Percentiles rank a stretch among this genome's conserved stretches.
These are phyloP conservation scores for Teleopsis dalmanni DNA, from an alignment of 1,140 invertebrate species.

Conservation along the genomic window DNA sequence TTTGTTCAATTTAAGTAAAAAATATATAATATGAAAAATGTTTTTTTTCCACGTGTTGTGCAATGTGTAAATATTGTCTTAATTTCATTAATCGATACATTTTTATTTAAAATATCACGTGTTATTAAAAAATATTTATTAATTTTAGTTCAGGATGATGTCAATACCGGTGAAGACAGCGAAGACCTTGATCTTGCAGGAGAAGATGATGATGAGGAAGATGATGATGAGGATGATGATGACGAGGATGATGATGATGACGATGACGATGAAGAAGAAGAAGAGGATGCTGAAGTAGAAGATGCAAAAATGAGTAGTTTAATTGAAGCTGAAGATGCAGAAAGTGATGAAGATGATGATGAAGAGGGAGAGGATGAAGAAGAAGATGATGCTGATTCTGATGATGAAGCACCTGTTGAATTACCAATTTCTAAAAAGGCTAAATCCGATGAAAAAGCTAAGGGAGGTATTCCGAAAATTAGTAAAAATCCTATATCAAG, in stretches of 20 bases:
- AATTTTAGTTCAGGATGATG: too few species aligned
- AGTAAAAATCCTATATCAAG: conserved; percentile 13
- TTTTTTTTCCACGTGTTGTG: too few species aligned
- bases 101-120: too few species aligned
- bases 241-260: not conserved
- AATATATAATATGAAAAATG: too few species aligned
- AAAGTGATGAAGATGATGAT: conserved; percentile 4
- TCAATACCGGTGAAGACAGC: too few species aligned
- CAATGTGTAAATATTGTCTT: too few species aligned
- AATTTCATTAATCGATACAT: too few species aligned
- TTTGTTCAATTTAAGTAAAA: too few species aligned
- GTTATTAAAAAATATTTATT: too few species aligned
- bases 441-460: conserved; percentile 6
- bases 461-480: conserved; percentile 28
- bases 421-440: conserved; percentile 3
- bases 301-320: not conserved
- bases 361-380: conserved; percentile 15
- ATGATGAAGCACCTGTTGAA: conserved; percentile 4
- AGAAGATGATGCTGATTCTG: conserved; percentile 14
- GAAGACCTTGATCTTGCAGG: not conserved
- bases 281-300: not conserved
- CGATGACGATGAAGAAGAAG: not conserved
- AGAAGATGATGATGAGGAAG: not conserved
- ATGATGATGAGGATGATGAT: not conserved
- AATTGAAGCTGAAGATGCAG: not conserved